These are phyloP conservation scores for Planiliza haematocheilus DNA, from an alignment of 2,113 vertebrate species.

Conservation along the genomic window DNA sequence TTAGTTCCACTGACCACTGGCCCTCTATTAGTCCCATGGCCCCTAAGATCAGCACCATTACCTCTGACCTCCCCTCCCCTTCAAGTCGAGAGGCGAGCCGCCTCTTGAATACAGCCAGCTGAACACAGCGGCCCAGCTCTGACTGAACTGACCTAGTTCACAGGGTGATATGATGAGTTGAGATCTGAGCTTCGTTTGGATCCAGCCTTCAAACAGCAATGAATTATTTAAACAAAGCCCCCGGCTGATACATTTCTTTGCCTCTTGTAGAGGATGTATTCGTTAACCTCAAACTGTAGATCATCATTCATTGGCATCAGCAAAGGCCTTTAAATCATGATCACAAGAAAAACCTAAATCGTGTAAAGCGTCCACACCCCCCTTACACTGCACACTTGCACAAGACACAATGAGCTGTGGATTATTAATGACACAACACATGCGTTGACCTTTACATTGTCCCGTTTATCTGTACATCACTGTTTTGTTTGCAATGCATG, in stretches of 20 bases:
- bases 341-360: background rate
- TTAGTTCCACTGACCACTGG: conserved; percentile 32
- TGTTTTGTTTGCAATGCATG: conserved; percentile 18
- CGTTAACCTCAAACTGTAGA: background rate
- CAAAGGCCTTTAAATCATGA: too few relatives aligned
- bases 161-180: conserved; percentile 63
- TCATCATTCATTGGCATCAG: background rate
- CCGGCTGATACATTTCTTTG: background rate
- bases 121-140: conserved; percentile 36
- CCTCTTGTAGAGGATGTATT: background rate
- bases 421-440: conserved; percentile 1
- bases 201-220: conserved; percentile 44
- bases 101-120: conserved; percentile 24
- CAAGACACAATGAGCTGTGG: background rate
- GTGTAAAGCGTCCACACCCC: background rate
- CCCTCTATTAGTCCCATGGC: conserved; percentile 20
- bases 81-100: background rate
- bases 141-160: conserved; percentile 70
- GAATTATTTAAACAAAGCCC: conserved; percentile 62
- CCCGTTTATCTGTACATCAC: background rate
- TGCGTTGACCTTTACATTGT: background rate
- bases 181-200: conserved; percentile 64
- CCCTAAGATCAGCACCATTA: conserved; percentile 25
- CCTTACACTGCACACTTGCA: background rate
- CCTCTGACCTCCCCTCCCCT: background rate